phyloP scores from a whole-genome alignment of 2,113 vertebrate genomes.

The Elephas maximus region DNA sequence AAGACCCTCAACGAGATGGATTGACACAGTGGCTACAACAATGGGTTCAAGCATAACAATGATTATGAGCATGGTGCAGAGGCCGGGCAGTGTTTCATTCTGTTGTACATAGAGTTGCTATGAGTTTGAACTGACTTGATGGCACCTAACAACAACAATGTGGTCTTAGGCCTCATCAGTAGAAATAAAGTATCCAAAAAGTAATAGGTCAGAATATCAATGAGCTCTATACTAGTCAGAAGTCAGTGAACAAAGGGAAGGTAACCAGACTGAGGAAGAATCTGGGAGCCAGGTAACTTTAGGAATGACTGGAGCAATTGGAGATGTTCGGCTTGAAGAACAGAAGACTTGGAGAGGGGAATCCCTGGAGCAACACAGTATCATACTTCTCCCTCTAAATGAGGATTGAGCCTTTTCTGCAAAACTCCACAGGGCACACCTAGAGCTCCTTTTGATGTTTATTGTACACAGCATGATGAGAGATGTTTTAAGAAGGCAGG shows the following conservation, averaged over 20 bases:
- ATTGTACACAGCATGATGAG: background rate
- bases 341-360: background rate
- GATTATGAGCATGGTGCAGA: too few relatives aligned
- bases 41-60: too few relatives aligned
- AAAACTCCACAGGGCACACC: background rate
- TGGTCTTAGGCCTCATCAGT: background rate
- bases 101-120: too few relatives aligned
- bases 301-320: background rate
- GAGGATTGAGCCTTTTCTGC: background rate
- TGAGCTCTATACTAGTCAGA: background rate
- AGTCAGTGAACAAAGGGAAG: background rate
- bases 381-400: background rate
- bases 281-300: background rate
- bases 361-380: background rate
- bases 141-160: too few relatives aligned
- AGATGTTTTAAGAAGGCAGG: background rate
- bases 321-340: background rate
- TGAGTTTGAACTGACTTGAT: too few relatives aligned
- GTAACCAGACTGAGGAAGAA: background rate
- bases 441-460: background rate
- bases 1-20: too few relatives aligned
- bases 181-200: background rate
- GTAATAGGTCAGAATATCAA: background rate
- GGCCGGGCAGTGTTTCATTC: too few relatives aligned
- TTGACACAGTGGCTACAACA: too few relatives aligned